Evolutionary conservation across 2,888 invertebrate species (phyloP).

Genomic region (Cephus nigrinus): DNA sequence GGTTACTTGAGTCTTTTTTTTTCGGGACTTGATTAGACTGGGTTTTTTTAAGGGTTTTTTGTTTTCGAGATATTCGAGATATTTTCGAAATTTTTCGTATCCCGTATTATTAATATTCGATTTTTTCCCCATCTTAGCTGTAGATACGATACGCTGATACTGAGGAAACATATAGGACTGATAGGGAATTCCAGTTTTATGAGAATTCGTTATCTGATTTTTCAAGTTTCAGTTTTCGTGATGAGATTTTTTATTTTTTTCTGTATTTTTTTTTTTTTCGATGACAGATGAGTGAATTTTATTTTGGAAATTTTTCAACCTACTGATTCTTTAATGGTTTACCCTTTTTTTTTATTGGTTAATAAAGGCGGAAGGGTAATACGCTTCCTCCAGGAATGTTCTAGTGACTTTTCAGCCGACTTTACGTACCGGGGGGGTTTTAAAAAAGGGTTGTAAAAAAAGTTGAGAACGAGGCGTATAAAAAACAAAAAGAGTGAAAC

Average conservation of each 20-base stretch:
- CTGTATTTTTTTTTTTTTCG: neutral
- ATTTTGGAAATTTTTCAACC: neutral
- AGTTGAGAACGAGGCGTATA: neutral
- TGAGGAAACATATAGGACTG: too few species aligned
- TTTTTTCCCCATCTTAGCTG: neutral
- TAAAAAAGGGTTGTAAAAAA: slow-evolving; percentile 22
- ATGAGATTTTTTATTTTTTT: neutral
- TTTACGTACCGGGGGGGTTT: neutral
- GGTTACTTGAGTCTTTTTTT: slow-evolving; percentile 12
- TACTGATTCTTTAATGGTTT: neutral
- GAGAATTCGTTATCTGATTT: neutral
- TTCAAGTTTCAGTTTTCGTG: neutral
- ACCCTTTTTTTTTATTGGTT: neutral
- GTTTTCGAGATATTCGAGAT: neutral
- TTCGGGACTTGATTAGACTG: slow-evolving; percentile 41
- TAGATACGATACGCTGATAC: too few species aligned
- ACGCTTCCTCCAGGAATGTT: slow-evolving; percentile 20
- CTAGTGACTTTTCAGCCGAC: slow-evolving; percentile 32
- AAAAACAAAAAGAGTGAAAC: slow-evolving; percentile 28
- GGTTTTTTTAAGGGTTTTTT: neutral
- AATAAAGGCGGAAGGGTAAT: neutral
- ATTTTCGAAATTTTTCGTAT: neutral
- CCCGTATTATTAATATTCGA: neutral
- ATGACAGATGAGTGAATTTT: slow-evolving; percentile 5
- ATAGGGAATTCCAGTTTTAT: neutral